These are phyloP conservation scores for Didymodactylos carnosus DNA, from an alignment of 2,888 invertebrate species.

Conservation along the genomic window DNA sequence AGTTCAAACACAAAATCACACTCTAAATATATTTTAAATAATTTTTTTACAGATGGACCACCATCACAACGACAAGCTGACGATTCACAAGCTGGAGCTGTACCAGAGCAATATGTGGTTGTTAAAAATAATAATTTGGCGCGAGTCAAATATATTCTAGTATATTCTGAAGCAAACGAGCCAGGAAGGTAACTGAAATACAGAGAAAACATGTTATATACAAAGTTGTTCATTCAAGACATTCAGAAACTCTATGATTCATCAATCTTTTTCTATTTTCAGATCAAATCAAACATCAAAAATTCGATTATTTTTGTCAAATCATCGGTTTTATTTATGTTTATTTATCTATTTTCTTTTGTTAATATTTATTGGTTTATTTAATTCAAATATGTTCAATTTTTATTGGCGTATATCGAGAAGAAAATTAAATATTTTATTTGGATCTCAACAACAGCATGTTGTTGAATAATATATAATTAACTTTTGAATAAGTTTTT, in stretches of 20 bases:
- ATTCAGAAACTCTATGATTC: not conserved
- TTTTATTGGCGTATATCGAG: not conserved
- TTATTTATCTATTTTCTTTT: conserved; percentile 7
- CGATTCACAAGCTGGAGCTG: conserved; percentile 27
- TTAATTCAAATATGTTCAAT: conserved; percentile 9
- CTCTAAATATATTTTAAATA: not conserved
- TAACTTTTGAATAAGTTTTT: no score
- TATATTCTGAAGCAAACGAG: conserved; percentile 38
- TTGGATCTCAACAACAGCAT: no score
- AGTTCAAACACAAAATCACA: not conserved
- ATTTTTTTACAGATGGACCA: not conserved
- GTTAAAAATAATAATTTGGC: conserved; percentile 56
- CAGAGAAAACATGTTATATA: not conserved
- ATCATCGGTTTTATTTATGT: not conserved
- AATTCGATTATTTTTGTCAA: not conserved
- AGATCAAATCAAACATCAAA: not conserved
- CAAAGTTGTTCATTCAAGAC: not conserved
- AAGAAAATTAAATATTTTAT: no score
- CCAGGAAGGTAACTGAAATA: not conserved
- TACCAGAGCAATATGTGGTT: conserved; percentile 51
- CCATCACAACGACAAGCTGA: not conserved
- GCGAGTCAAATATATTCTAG: conserved; percentile 52
- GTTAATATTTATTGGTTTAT: conserved; percentile 6
- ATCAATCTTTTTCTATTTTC: not conserved
- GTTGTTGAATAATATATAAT: no score